Conservation (phyloP, 2,888 invertebrate species). For the Noctuana brunneofusca region DNA sequence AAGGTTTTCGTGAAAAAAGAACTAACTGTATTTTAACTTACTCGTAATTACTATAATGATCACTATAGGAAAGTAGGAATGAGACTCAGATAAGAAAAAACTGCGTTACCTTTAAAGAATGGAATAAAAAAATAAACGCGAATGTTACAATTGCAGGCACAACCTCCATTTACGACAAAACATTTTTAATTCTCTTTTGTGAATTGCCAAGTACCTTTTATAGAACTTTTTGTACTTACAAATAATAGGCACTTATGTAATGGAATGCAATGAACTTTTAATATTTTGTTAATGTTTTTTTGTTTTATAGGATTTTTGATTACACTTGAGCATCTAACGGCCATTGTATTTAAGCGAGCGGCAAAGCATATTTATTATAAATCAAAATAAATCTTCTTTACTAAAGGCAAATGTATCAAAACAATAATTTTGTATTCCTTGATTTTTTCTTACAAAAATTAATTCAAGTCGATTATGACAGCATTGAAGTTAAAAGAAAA, state of each 20-base stretch:
- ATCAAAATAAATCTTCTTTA: too few species aligned
- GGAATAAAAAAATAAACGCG: constrained; percentile 20
- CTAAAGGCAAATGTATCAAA: too few species aligned
- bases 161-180: constrained; percentile 22
- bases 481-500: neutral
- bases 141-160: constrained; percentile 24
- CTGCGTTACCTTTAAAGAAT: constrained; percentile 14
- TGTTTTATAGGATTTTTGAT: neutral
- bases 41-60: neutral
- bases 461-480: neutral
- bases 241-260: constrained; percentile 20
- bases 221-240: constrained; percentile 17
- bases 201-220: constrained; percentile 18
- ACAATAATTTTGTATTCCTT: too few species aligned
- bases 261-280: neutral
- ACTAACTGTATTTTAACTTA: too few species aligned
- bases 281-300: constrained; percentile 6
- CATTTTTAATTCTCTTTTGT: constrained; percentile 33
- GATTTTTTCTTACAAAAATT: neutral
- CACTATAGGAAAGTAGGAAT: constrained; percentile 15
- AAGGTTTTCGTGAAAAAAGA: too few species aligned
- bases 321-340: neutral
- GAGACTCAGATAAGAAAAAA: constrained; percentile 17
- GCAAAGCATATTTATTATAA: too few species aligned
- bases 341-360: too few species aligned